Conservation (phyloP, 2,113 vertebrate species). For the Dryoscopus gambensis region DNA sequence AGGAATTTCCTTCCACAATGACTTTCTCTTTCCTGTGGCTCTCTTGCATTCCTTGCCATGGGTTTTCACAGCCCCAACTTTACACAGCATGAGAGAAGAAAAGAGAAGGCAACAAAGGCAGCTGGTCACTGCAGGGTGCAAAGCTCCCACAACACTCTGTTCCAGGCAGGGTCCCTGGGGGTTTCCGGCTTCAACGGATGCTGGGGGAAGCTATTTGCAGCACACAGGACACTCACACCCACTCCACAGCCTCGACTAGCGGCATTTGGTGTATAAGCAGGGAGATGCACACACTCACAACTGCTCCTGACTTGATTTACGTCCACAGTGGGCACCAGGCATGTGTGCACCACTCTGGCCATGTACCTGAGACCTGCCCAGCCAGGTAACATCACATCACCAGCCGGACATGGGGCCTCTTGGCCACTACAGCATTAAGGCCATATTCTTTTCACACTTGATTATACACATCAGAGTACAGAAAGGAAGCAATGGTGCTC, state of each 20-base stretch:
- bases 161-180: background rate
- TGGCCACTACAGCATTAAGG: background rate
- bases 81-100: background rate
- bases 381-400: background rate
- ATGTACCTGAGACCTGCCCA: background rate
- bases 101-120: background rate
- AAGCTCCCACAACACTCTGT: background rate
- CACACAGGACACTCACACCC: background rate
- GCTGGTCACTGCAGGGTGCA: background rate
- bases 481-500: background rate
- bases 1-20: background rate
- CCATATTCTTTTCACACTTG: background rate
- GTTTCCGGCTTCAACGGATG: background rate
- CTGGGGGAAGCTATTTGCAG: background rate
- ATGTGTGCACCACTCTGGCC: fast-evolving
- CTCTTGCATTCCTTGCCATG: background rate
- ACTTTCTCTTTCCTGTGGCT: background rate
- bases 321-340: background rate
- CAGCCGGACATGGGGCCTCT: background rate
- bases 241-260: background rate
- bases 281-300: background rate
- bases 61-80: background rate
- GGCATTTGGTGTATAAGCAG: background rate
- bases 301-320: background rate
- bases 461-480: fast-evolving